These are phyloP conservation scores for Pteronotus mesoamericanus DNA, from an alignment of 2,797 vertebrate genomes.

Conservation along the genomic window DNA sequence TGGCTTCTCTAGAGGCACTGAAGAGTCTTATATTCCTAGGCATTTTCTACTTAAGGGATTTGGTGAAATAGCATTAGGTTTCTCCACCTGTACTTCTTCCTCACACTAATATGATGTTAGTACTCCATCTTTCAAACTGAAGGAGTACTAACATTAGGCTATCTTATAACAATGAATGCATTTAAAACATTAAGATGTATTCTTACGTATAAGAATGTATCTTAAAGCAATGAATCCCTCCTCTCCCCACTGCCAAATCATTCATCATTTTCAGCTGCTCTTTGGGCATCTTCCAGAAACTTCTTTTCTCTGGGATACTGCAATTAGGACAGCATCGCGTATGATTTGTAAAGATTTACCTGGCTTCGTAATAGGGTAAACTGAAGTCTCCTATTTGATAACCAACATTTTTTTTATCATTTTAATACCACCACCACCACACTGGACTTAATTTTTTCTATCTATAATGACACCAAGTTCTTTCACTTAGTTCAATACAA, in stretches of 20 bases:
- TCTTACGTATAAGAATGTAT: background rate
- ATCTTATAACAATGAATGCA: background rate
- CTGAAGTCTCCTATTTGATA: background rate
- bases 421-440: background rate
- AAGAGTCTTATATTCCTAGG: background rate
- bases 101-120: no score
- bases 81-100: background rate
- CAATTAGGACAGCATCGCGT: background rate
- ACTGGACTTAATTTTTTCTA: slow-evolving; percentile 3
- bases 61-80: background rate
- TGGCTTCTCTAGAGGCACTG: background rate
- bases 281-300: background rate
- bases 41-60: background rate
- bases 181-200: background rate
- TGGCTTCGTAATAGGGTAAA: background rate
- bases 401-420: background rate
- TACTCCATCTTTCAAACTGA: no score
- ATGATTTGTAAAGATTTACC: background rate
- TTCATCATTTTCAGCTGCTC: background rate
- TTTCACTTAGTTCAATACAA: background rate
- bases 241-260: background rate
- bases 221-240: background rate
- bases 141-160: background rate
- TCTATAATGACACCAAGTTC: background rate
- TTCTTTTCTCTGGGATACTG: background rate